These are phyloP conservation scores for Monarcha castaneiventris DNA, from an alignment of 2,113 vertebrate genomes.

Conservation along the genomic window DNA sequence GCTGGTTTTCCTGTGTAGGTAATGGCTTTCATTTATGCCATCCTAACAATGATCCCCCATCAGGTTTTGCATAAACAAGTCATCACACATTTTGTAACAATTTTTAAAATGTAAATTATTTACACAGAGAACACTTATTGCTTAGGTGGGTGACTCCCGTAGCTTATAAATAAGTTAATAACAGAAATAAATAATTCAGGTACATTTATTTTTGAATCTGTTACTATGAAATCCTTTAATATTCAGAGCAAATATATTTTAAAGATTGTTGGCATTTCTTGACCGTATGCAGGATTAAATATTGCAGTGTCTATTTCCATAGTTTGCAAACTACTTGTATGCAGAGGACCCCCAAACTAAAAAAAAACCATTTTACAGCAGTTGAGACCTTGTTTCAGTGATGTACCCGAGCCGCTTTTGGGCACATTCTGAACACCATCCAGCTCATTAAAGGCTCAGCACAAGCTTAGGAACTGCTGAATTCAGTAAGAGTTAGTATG, in stretches of 20 bases:
- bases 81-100: neutral
- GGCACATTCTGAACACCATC: neutral
- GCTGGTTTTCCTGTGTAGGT: neutral
- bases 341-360: neutral
- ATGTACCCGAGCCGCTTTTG: neutral
- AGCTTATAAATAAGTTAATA: constrained; percentile 32
- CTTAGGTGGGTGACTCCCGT: neutral
- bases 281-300: neutral
- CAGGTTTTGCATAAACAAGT: neutral
- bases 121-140: neutral
- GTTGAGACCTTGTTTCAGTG: neutral
- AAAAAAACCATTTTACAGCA: neutral
- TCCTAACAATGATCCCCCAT: neutral
- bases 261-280: neutral
- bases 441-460: neutral
- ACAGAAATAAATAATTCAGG: constrained; percentile 23
- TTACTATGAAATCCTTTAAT: neutral
- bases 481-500: neutral
- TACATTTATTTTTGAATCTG: neutral
- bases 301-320: neutral
- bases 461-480: neutral
- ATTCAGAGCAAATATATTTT: neutral
- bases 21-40: neutral
- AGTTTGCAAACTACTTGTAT: neutral
- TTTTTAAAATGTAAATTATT: constrained; percentile 45